phyloP scores from a whole-genome alignment of 1,140 invertebrate species.

The Hesperophylax magnus region DNA sequence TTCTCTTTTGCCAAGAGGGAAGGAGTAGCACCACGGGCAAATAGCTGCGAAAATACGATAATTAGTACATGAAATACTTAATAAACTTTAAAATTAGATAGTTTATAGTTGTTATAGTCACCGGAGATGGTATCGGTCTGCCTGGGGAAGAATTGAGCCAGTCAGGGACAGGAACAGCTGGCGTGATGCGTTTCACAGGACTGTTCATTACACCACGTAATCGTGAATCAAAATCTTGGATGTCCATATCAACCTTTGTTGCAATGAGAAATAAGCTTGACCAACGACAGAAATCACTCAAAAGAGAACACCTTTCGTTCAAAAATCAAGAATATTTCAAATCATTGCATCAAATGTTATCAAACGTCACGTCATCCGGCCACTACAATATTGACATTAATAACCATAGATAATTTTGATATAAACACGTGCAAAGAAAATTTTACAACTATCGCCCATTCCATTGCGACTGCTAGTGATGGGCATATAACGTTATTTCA shows the following conservation, averaged over 20 bases:
- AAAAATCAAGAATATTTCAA: not conserved
- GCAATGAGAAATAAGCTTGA: not conserved
- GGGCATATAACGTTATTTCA: no score
- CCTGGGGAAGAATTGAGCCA: constrained; percentile 37
- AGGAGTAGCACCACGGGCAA: constrained; percentile 1
- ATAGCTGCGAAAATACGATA: not conserved
- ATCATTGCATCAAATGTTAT: not conserved
- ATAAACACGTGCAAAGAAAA: no score
- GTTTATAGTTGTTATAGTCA: not conserved
- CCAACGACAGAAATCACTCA: not conserved
- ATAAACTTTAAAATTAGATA: not conserved
- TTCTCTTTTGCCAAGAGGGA: constrained; percentile 20
- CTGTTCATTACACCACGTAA: constrained; percentile 41
- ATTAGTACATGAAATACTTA: not conserved
- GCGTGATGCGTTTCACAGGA: constrained; percentile 41
- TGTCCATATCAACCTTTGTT: constrained; percentile 26
- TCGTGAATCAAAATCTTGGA: constrained; percentile 47
- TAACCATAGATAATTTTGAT: no score
- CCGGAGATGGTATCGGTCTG: constrained; percentile 42
- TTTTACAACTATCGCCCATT: no score
- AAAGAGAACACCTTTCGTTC: not conserved
- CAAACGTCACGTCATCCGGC: not conserved
- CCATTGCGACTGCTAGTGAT: no score
- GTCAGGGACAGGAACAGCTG: constrained; percentile 46
- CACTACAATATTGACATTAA: no score